A percentile compares a stretch with the other conserved stretches of the same genome.
Conservation (phyloP, 2,888 invertebrate genomes). For the Busseola fusca region DNA sequence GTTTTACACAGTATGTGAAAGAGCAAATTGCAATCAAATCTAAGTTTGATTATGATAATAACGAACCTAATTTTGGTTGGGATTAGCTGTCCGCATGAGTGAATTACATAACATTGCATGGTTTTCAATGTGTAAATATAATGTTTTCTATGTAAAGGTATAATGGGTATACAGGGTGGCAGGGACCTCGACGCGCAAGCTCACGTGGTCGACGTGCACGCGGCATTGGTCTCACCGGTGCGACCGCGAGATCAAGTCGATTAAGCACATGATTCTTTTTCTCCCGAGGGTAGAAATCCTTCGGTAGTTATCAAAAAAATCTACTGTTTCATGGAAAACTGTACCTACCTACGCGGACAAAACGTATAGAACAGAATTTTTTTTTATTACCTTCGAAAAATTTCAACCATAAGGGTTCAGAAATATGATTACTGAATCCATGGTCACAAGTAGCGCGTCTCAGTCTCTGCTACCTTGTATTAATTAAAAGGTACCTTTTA, state of each 20-base stretch:
- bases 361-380: neutral
- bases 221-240: no score
- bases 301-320: neutral
- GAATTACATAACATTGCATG: neutral
- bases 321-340: neutral
- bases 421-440: neutral
- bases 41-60: constrained; percentile 47
- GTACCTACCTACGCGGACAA: neutral
- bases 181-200: neutral
- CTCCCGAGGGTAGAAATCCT: neutral
- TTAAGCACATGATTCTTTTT: neutral
- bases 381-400: neutral
- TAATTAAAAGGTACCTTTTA: neutral
- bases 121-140: neutral
- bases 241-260: no score
- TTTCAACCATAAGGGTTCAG: neutral
- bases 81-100: constrained; percentile 16
- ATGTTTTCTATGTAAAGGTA: neutral
- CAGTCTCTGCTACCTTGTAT: neutral
- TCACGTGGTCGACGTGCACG: no score
- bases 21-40: constrained; percentile 47
- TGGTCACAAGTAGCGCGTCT: neutral
- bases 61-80: constrained; percentile 20
- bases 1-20: constrained; percentile 26
- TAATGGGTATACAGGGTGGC: neutral